These are phyloP conservation scores for Steinernema khuongi DNA, from an alignment of 1,140 invertebrate genomes.

Conservation along the genomic window DNA sequence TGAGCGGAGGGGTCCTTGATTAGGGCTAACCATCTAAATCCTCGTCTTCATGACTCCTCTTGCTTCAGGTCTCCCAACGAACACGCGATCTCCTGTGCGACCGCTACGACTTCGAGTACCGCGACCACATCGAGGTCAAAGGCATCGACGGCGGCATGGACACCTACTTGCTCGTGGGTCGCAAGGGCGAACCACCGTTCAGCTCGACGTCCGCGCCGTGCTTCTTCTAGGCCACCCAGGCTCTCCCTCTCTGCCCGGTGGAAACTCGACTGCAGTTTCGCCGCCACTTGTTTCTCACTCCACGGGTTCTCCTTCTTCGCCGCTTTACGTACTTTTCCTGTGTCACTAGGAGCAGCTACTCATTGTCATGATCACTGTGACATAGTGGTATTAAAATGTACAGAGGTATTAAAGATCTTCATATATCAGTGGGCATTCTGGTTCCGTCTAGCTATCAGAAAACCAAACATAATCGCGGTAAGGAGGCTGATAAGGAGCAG, in stretches of 20 bases:
- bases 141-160: conserved; percentile 59
- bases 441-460: no score
- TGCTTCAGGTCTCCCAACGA: conserved; percentile 68
- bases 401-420: background rate
- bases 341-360: background rate
- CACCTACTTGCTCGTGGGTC: conserved; percentile 53
- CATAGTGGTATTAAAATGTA: background rate
- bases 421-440: background rate
- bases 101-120: conserved; percentile 56
- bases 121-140: conserved; percentile 57
- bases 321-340: background rate
- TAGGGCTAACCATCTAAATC: no score
- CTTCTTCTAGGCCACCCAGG: background rate
- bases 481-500: no score
- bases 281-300: background rate
- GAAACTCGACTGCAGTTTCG: conserved; percentile 1
- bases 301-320: background rate
- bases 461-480: no score
- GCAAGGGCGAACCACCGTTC: conserved; percentile 46
- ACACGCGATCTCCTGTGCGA: conserved; percentile 53
- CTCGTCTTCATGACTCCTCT: conserved; percentile 5
- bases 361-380: background rate
- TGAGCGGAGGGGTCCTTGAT: conserved; percentile 58
- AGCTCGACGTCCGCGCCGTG: conserved; percentile 16
- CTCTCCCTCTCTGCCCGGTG: background rate